A percentile compares a stretch with the other conserved stretches of the same genome.
These are phyloP conservation scores for Hirtodrosophila duncani DNA, from an alignment of 2,888 invertebrate species.

Conservation along the genomic window DNA sequence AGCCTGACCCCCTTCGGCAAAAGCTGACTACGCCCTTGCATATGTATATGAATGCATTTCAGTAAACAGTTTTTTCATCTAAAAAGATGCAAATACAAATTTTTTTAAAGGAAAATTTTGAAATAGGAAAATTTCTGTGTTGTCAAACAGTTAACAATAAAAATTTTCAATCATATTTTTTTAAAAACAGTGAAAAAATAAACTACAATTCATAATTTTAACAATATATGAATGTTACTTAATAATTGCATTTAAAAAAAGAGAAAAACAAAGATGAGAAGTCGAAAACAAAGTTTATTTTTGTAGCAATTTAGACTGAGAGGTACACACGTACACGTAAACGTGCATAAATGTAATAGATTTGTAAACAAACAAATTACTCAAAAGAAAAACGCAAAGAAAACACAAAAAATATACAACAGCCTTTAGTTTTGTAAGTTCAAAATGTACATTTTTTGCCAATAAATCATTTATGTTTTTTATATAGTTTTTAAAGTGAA, in stretches of 20 bases:
- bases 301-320: conserved; percentile 60
- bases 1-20: too few species aligned
- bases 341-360: conserved; percentile 30
- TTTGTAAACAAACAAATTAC: conserved; percentile 33
- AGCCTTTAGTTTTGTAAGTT: conserved; percentile 48
- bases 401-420: conserved; percentile 53
- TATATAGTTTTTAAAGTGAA: conserved; percentile 53
- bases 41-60: too few species aligned
- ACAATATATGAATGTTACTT: conserved; percentile 50
- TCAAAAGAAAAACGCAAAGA: conserved; percentile 38
- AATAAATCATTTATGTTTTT: conserved; percentile 46
- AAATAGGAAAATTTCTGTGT: too few species aligned
- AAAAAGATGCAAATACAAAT: too few species aligned
- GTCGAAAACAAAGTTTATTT: conserved; percentile 22
- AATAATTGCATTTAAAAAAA: conserved; percentile 58
- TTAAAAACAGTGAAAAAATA: conserved; percentile 1
- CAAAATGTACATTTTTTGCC: conserved; percentile 52
- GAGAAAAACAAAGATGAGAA: conserved; percentile 13
- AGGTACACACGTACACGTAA: too few species aligned
- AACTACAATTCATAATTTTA: too few species aligned
- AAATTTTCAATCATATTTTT: too few species aligned
- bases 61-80: too few species aligned
- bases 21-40: too few species aligned
- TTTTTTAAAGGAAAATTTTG: too few species aligned
- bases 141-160: too few species aligned